Conservation (phyloP, 2,888 invertebrate species). For the Graphium colonna region DNA sequence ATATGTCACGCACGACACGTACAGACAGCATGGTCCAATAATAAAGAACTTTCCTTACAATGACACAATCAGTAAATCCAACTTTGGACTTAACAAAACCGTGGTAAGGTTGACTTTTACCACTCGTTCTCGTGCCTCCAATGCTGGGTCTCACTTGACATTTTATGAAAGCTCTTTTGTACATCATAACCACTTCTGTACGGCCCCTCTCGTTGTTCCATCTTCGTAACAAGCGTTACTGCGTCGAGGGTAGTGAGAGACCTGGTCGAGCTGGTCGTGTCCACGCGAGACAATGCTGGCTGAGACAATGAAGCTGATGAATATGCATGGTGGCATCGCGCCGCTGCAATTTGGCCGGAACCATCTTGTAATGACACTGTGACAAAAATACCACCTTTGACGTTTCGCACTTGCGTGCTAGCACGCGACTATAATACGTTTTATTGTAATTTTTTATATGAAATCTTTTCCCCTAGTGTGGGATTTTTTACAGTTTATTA, state of each 20-base stretch:
- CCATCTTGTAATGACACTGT: conserved; percentile 72
- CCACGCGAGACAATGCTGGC: conserved; percentile 55
- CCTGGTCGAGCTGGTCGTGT: conserved; percentile 40
- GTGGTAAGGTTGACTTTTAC: conserved; percentile 38
- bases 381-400: conserved; percentile 65
- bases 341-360: conserved; percentile 70
- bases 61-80: neutral
- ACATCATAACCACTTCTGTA: conserved; percentile 33
- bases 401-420: conserved; percentile 23
- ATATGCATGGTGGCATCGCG: conserved; percentile 72
- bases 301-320: conserved; percentile 69
- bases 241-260: conserved; percentile 27
- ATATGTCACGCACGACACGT: no score
- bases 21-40: no score
- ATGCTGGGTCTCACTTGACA: conserved; percentile 52
- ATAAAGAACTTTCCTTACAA: neutral
- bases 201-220: conserved; percentile 31
- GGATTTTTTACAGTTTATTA: neutral
- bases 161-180: conserved; percentile 64
- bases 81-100: conserved; percentile 1
- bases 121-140: conserved; percentile 37
- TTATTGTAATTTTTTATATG: neutral
- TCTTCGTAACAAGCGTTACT: neutral
- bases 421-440: conserved; percentile 9
- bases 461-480: neutral